Evolutionary conservation across 2,797 vertebrate species (phyloP).

Genomic region (Acridotheres tristis): DNA sequence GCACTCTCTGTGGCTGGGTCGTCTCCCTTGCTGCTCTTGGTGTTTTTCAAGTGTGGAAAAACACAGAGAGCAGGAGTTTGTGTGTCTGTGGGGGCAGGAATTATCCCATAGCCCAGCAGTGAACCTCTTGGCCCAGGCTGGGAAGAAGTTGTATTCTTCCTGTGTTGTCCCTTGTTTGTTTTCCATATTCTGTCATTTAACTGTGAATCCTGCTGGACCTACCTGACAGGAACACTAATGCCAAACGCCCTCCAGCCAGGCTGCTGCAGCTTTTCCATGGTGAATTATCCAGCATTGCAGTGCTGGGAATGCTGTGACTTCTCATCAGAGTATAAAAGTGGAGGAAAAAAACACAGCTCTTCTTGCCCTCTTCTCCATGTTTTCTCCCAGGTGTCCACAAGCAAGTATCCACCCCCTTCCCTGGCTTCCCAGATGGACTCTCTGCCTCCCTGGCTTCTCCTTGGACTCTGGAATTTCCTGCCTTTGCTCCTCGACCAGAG

Average conservation of each 20-base stretch:
- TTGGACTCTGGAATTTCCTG: not conserved
- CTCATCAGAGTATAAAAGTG: constrained; percentile 7
- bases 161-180: not conserved
- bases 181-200: not conserved
- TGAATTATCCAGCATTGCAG: constrained; percentile 29
- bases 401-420: not conserved
- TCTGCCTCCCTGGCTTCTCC: not conserved
- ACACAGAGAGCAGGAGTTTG: not conserved
- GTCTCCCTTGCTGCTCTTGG: not conserved
- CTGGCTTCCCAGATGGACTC: not conserved
- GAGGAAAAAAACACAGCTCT: not conserved
- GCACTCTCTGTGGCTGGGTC: not conserved
- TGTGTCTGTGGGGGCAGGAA: not conserved
- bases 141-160: not conserved
- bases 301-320: constrained; percentile 56
- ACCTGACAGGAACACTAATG: constrained; percentile 12
- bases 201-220: not conserved
- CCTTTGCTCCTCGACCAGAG: rapidly evolving
- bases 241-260: constrained; percentile 22
- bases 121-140: not conserved
- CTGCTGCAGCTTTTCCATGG: constrained; percentile 46
- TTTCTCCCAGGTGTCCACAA: not conserved
- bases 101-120: not conserved
- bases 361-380: not conserved
- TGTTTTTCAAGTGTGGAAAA: not conserved